phyloP scores from a whole-genome alignment of 1,140 invertebrate species.

The Drosophila sp. region DNA sequence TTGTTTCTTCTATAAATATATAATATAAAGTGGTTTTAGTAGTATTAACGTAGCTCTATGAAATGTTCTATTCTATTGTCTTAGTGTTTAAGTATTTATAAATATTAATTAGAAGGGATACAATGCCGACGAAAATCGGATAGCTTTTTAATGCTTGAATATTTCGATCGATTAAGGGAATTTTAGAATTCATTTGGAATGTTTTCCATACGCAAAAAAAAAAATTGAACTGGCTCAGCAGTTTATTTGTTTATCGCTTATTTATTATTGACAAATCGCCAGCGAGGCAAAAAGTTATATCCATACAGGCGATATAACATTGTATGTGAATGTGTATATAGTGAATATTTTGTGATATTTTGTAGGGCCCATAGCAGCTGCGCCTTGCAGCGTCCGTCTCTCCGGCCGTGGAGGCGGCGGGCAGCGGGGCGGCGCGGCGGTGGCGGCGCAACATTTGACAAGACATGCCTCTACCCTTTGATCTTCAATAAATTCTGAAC shows the following conservation, averaged over 20 bases:
- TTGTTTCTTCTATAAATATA: too few species aligned
- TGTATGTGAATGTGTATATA: conserved; percentile 7
- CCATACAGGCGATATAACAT: conserved; percentile 3
- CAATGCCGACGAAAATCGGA: too few species aligned
- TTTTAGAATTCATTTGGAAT: not conserved
- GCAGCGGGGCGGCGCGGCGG: not conserved
- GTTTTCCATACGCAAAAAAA: not conserved
- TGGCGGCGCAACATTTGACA: conserved; percentile 49
- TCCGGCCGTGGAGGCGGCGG: not conserved
- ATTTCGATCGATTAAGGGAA: not conserved
- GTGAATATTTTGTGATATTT: conserved; percentile 37
- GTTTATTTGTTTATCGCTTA: conserved; percentile 54
- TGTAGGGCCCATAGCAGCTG: conserved; percentile 8
- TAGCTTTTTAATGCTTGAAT: not conserved
- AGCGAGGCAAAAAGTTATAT: conserved; percentile 22
- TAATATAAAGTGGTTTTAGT: too few species aligned
- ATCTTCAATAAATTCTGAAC: conserved; percentile 76
- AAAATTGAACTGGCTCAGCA: conserved; percentile 24
- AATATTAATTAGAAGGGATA: too few species aligned
- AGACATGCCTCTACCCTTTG: conserved; percentile 54
- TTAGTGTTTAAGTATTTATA: too few species aligned
- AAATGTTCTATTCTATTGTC: too few species aligned
- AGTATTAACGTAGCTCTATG: too few species aligned
- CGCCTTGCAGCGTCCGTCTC: not conserved
- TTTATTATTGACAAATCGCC: conserved; percentile 63